phyloP scores from a whole-genome alignment of 1,140 invertebrate genomes.

The Muscidifurax raptorellus region DNA sequence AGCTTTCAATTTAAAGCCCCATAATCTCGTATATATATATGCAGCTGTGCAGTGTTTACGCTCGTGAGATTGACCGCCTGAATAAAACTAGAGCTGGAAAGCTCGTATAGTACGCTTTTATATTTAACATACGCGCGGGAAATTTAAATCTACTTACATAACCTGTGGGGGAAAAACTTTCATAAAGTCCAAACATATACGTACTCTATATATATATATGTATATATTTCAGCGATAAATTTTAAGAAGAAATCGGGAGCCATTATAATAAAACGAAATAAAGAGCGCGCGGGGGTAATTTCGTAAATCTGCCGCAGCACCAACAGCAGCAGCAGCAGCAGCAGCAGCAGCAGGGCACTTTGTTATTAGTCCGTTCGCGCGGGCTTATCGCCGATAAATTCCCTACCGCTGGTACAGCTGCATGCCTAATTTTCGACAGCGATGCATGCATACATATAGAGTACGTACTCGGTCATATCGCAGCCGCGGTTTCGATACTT shows the following conservation, averaged over 20 bases:
- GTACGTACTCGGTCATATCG: neutral
- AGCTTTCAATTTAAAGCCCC: neutral
- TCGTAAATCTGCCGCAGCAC: neutral
- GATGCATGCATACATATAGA: neutral
- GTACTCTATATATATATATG: too few species aligned
- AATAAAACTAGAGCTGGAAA: neutral
- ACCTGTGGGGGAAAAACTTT: too few species aligned
- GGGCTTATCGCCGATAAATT: constrained; percentile 32
- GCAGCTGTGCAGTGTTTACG: too few species aligned
- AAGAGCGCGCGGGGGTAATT: constrained; percentile 25
- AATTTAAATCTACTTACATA: constrained; percentile 5
- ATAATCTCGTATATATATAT: neutral
- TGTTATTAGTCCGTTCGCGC: constrained; percentile 34
- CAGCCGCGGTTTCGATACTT: neutral
- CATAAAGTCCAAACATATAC: too few species aligned
- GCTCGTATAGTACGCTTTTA: neutral
- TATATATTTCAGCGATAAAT: neutral
- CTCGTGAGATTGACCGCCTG: too few species aligned
- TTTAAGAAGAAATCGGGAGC: neutral
- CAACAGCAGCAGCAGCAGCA: neutral
- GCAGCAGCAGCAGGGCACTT: neutral
- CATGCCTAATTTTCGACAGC: constrained; percentile 24
- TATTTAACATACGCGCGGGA: neutral
- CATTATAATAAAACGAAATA: constrained; percentile 32
- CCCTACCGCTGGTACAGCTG: neutral